These are phyloP conservation scores for Hermodice carunculata DNA, from an alignment of 2,888 invertebrate species.

Conservation along the genomic window DNA sequence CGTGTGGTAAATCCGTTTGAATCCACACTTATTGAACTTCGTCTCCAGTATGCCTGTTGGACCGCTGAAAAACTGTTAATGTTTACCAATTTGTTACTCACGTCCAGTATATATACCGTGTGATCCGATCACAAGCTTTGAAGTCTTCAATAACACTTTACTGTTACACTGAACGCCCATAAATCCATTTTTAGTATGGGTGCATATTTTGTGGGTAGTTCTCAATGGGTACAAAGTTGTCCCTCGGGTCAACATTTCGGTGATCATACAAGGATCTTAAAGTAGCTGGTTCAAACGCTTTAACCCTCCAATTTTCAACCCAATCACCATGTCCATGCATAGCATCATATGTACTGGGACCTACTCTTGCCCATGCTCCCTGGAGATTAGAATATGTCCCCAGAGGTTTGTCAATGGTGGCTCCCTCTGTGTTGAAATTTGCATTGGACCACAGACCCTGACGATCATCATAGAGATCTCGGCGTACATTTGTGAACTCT, in stretches of 20 bases:
- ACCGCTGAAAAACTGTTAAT: too few relatives aligned
- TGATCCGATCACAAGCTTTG: too few relatives aligned
- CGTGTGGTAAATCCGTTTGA: too few relatives aligned
- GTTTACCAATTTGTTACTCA: too few relatives aligned
- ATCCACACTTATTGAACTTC: too few relatives aligned
- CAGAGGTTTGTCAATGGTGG: slow-evolving; percentile 30
- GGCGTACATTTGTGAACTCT: slow-evolving; percentile 37
- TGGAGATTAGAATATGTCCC: slow-evolving; percentile 44
- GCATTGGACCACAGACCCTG: slow-evolving; percentile 42
- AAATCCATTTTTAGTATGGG: too few relatives aligned
- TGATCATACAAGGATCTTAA: slow-evolving; percentile 39
- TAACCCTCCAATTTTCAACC: slow-evolving; percentile 37
- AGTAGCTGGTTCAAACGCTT: slow-evolving; percentile 36
- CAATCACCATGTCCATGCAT: slow-evolving; percentile 36
- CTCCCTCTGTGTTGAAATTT: slow-evolving; percentile 36
- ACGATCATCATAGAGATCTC: slow-evolving; percentile 33
- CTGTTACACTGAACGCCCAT: too few relatives aligned
- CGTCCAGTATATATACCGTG: too few relatives aligned
- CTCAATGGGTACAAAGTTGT: slow-evolving; percentile 39
- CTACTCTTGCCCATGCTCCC: slow-evolving; percentile 40
- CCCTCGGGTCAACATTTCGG: slow-evolving; percentile 37
- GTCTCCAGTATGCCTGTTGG: too few relatives aligned
- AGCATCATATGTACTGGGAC: slow-evolving; percentile 42
- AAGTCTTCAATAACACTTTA: too few relatives aligned
- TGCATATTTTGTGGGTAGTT: slow-evolving; percentile 39